Conservation (phyloP, 2,888 invertebrate genomes). For the Coenonympha arcania region DNA sequence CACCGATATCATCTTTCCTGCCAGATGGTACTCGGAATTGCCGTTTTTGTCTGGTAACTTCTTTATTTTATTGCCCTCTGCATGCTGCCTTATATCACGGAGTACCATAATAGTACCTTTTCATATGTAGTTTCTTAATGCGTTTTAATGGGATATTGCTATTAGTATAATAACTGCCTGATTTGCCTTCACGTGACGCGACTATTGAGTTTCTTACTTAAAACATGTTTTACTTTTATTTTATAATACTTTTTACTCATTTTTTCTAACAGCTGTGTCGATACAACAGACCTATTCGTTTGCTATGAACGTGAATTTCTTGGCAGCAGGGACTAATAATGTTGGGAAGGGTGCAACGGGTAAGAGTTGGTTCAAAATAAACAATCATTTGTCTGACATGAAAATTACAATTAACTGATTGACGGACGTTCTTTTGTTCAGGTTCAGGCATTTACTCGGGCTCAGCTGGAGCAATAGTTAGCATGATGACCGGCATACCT, state of each 20-base stretch:
- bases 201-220: no score
- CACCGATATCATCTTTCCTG: conserved; percentile 78
- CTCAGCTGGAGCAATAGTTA: conserved; percentile 57
- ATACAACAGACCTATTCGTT: conserved; percentile 81
- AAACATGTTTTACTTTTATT: background rate
- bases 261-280: conserved; percentile 70
- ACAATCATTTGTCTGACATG: no score
- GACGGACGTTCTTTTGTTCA: conserved; percentile 29
- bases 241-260: background rate
- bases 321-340: conserved; percentile 80
- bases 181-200: no score
- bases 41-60: conserved; percentile 54
- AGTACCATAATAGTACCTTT: no score
- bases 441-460: conserved; percentile 84
- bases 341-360: conserved; percentile 75
- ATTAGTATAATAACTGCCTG: no score
- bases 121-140: background rate
- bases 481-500: conserved; percentile 59
- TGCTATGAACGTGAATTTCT: conserved; percentile 77
- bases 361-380: conserved; percentile 22
- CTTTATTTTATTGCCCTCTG: conserved; percentile 70
- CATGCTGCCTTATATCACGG: conserved; percentile 2
- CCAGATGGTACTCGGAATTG: conserved; percentile 87
- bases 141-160: background rate
- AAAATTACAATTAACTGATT: no score